Evolutionary conservation across 2,797 vertebrate species (phyloP).

Genomic region (Sarcoramphus papa): DNA sequence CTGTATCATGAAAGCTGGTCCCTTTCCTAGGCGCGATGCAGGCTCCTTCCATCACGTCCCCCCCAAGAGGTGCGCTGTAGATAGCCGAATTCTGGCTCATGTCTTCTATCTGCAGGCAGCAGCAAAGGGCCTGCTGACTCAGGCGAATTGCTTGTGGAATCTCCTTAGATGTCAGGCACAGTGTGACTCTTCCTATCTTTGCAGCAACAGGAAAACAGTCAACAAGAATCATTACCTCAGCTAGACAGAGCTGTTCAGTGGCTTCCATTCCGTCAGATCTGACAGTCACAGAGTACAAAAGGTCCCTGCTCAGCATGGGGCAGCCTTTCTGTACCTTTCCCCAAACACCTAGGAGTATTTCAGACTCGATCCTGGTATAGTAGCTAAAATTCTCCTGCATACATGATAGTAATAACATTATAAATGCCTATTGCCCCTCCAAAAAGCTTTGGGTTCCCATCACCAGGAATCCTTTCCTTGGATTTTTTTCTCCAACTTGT

Average conservation of each 20-base stretch:
- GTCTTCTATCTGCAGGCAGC: constrained; percentile 28
- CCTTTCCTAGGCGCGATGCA: neutral
- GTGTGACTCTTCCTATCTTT: constrained; percentile 1
- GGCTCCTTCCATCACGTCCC: neutral
- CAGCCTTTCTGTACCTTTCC: neutral
- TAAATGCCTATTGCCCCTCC: neutral
- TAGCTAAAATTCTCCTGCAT: neutral
- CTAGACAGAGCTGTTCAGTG: neutral
- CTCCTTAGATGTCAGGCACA: constrained; percentile 14
- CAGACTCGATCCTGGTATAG: neutral
- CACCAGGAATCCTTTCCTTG: neutral
- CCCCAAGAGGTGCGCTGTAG: neutral
- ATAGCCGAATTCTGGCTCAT: neutral
- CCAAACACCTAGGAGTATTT: neutral
- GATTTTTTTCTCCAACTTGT: neutral
- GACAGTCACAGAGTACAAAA: neutral
- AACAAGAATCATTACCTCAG: neutral
- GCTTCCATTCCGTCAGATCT: neutral
- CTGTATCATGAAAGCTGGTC: neutral
- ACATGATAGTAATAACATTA: neutral
- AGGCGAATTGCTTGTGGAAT: neutral
- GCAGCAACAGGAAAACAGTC: constrained; percentile 22
- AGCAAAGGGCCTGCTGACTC: constrained; percentile 40
- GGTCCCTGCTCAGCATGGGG: neutral
- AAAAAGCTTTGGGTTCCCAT: neutral